Conservation (phyloP, 2,888 invertebrate genomes). For the Drosophila mulleri region DNA sequence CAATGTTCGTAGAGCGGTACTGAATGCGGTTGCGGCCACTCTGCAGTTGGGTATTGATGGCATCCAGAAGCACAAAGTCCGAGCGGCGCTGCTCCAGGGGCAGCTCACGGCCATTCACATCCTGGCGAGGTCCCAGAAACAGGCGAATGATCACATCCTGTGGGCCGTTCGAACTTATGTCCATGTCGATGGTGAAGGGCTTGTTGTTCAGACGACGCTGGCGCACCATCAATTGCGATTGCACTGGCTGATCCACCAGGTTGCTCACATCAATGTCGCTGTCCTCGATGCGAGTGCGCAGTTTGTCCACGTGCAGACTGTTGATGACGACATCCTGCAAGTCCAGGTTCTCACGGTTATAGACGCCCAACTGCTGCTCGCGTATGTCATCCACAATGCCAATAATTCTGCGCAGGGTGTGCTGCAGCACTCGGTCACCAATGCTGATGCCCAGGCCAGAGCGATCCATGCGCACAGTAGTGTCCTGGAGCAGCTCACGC, state of each 20-base stretch:
- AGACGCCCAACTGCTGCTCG: conserved; percentile 87
- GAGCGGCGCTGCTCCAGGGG: conserved; percentile 83
- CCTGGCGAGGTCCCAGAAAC: conserved; percentile 89
- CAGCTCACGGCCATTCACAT: conserved; percentile 85
- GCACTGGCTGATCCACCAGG: conserved; percentile 43
- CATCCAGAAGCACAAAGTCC: conserved; percentile 88
- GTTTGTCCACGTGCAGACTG: conserved; percentile 88
- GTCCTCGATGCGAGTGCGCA: conserved; percentile 89
- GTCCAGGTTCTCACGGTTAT: conserved; percentile 87
- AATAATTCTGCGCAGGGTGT: conserved; percentile 65
- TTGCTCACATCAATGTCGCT: conserved; percentile 83
- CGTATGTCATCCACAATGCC: conserved; percentile 88
- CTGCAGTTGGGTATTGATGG: conserved; percentile 87
- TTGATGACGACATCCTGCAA: conserved; percentile 88
- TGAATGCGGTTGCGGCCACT: conserved; percentile 85
- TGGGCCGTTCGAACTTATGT: conserved; percentile 87
- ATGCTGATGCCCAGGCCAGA: conserved; percentile 86
- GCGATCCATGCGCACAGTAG: conserved; percentile 31
- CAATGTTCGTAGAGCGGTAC: conserved; percentile 73
- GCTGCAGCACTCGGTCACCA: conserved; percentile 87
- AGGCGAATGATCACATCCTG: conserved; percentile 87
- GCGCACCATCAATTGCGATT: conserved; percentile 79
- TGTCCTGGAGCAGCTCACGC: conserved; percentile 52
- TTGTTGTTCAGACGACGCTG: conserved; percentile 90
- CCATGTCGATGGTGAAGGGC: conserved; percentile 87